Evolutionary conservation across 92 coral and sea anemone genomes (phyloP).

Genomic region (Phenganax stokvisi): DNA sequence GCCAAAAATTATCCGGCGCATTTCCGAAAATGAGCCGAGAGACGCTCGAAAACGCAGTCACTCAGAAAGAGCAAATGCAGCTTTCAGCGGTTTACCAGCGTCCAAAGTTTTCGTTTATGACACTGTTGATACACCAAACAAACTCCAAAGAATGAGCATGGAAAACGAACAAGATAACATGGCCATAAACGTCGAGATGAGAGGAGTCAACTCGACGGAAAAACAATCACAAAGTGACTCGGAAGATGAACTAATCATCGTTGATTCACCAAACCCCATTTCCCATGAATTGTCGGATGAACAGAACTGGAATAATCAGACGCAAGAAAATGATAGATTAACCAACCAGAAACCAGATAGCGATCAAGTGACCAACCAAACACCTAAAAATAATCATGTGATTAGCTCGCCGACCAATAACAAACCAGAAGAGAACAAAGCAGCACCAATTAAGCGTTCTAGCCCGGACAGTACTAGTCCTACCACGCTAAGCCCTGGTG

Average conservation of each 20-base stretch:
- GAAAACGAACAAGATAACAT: neutral
- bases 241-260: conserved; percentile 7
- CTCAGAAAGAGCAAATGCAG: neutral
- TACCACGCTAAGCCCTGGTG: neutral
- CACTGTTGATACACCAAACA: neutral
- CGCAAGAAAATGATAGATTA: neutral
- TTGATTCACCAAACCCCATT: neutral
- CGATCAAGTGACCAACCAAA: neutral
- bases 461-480: neutral
- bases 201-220: neutral
- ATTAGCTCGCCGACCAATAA: conserved; percentile 10
- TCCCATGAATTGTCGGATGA: conserved; percentile 3
- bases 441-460: neutral
- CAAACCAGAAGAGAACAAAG: conserved; percentile 1
- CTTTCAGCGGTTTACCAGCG: neutral
- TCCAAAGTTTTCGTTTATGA: neutral
- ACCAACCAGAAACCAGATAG: neutral
- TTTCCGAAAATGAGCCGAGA: neutral
- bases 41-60: neutral
- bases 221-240: neutral
- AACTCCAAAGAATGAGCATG: neutral
- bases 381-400: conserved; percentile 7
- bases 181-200: neutral
- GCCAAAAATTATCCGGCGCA: no score
- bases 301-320: neutral